Evolutionary conservation across 2,797 vertebrate species (phyloP), one percentile per base, ranked within the genome.

Genomic region (Sebastes baramenuke): DNA sequence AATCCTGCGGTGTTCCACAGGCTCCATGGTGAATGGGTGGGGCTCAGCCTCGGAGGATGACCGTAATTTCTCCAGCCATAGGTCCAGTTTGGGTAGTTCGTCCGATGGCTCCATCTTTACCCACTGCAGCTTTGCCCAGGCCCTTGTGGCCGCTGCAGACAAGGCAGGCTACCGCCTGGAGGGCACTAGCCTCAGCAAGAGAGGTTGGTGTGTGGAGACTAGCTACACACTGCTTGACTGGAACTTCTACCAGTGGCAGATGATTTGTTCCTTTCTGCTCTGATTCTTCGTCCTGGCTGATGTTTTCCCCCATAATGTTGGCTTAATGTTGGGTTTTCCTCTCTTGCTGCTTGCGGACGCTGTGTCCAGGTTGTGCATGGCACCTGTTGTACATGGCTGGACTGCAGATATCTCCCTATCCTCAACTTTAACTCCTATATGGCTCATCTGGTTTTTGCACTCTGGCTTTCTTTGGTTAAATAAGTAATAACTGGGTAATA

Each of bases 1-100:
- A 92, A 85, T 75, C 22, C 61, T 93, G 62, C 77, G 90, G 88
- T 93, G 84, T 93, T 92, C 90, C 91, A 90, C 96, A 99, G 98
- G 98, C 94, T 99, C 98, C 96, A 98, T 99, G 97, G 97, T 99
- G 96, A 99, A 99, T 94, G 98, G 97, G 91, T 99, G 98, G 98
- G 98, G 98, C 95, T 99, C 98, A 84, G 97, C 97, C 93, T 99
- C 98, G 87, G 98, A 99, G 93, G 96, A 96, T 69, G 97, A 99
- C 87, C 96, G 94, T 95, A 97, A 97, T 95, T 98, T 97, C 97
- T 98, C 98, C 97, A 98, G 97, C 95, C 97, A 92, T 95, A 97
- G 97, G 96, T 98, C 97, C 97, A 99, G 98, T 93, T 92, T 97
- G 94, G 97, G 96, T 95, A 99, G 98, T 93, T 98, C 98, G 64